Percentiles rank a stretch among this genome's conserved stretches.
phyloP scores from a whole-genome alignment of 1,140 invertebrate species.

The Himalopsyche phryganea region DNA sequence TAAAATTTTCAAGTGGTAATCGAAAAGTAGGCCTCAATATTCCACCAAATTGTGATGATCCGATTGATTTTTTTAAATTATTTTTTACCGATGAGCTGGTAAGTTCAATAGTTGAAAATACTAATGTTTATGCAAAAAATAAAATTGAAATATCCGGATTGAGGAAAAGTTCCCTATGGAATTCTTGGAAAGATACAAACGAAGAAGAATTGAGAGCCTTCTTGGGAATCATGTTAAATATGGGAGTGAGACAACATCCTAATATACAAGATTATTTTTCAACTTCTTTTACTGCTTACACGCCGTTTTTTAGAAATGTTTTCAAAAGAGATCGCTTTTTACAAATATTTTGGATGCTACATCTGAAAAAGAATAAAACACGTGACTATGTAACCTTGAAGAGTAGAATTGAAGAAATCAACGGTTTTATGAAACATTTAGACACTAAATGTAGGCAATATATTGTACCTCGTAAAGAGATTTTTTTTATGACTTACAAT shows the following conservation, averaged over 20 bases:
- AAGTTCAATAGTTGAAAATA: constrained; percentile 4
- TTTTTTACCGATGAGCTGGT: too few relatives aligned
- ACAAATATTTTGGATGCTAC: constrained; percentile 24
- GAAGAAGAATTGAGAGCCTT: constrained; percentile 11
- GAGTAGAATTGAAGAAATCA: constrained; percentile 7
- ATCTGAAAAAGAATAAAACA: constrained; percentile 8
- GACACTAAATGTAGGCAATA: constrained; percentile 26
- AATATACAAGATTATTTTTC: constrained; percentile 16
- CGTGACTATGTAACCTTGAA: neutral
- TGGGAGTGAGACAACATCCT: constrained; percentile 14
- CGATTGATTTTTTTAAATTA: too few relatives aligned
- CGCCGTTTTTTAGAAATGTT: constrained; percentile 6
- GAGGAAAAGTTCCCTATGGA: constrained; percentile 8
- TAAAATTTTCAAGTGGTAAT: too few relatives aligned
- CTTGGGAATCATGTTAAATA: constrained; percentile 16
- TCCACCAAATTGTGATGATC: too few relatives aligned
- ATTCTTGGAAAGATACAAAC: constrained; percentile 4
- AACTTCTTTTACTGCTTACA: neutral
- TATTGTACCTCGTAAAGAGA: constrained; percentile 22
- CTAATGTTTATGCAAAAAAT: constrained; percentile 9
- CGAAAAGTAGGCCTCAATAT: too few relatives aligned
- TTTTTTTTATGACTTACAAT: constrained; percentile 35
- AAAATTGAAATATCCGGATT: neutral
- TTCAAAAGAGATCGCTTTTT: constrained; percentile 14
- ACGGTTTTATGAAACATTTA: constrained; percentile 28